phyloP scores from a whole-genome alignment of 2,113 vertebrate genomes.

The Polypterus bichir region DNA sequence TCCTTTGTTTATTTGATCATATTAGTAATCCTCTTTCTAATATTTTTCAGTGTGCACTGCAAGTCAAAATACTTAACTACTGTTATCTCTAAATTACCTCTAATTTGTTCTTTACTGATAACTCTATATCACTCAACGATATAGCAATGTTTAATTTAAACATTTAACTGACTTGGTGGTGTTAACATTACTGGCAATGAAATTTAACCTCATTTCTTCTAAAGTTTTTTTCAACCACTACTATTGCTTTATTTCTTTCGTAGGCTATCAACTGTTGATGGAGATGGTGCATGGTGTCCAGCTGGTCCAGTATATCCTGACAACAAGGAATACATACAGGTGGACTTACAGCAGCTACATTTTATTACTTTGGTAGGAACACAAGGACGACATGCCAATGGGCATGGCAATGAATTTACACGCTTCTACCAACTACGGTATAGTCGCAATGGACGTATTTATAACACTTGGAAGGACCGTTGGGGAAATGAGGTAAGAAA shows the following conservation, averaged over 20 bases:
- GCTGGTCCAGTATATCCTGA: slow-evolving; percentile 66
- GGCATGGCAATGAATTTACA: slow-evolving; percentile 82
- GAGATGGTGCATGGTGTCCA: slow-evolving; percentile 86
- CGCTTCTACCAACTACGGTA: slow-evolving; percentile 71
- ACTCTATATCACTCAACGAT: too few relatives aligned
- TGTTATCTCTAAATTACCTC: too few relatives aligned
- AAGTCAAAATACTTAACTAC: too few relatives aligned
- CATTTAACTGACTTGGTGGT: too few relatives aligned
- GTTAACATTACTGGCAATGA: too few relatives aligned
- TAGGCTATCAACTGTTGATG: slow-evolving; percentile 74
- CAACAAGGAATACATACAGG: slow-evolving; percentile 76
- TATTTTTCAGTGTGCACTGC: too few relatives aligned
- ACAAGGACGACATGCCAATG: slow-evolving; percentile 79
- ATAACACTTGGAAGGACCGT: slow-evolving; percentile 79
- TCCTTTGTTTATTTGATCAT: too few relatives aligned
- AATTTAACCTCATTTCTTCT: too few relatives aligned
- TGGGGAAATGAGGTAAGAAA: slow-evolving; percentile 66
- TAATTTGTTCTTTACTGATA: too few relatives aligned
- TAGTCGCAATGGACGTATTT: slow-evolving; percentile 69
- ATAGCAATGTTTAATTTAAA: too few relatives aligned
- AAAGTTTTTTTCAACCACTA: too few relatives aligned
- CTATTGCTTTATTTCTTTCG: neutral
- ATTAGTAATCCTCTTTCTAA: too few relatives aligned
- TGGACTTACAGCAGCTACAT: slow-evolving; percentile 66
- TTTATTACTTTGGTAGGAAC: slow-evolving; percentile 80